Conservation (phyloP, 2,113 vertebrate genomes). For the Mus spicilegus region DNA sequence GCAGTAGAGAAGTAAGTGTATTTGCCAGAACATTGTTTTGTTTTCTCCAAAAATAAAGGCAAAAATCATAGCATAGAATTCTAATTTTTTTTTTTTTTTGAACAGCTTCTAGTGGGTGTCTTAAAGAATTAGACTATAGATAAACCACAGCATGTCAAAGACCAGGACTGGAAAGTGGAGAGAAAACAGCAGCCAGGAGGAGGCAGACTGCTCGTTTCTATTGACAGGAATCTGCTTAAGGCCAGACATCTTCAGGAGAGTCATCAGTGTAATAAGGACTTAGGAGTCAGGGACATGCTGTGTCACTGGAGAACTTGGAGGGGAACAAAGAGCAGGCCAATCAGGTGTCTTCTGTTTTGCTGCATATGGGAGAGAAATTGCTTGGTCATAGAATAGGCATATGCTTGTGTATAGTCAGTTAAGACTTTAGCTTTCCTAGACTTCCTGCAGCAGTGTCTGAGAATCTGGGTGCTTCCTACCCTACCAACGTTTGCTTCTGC, state of each 20-base stretch:
- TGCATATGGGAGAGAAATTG: background rate
- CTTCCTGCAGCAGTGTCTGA: background rate
- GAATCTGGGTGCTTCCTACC: background rate
- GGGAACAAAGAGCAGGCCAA: background rate
- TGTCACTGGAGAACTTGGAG: background rate
- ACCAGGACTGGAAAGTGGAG: too few species aligned
- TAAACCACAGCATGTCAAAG: background rate
- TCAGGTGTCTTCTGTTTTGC: background rate
- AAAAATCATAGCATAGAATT: background rate
- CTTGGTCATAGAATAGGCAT: background rate
- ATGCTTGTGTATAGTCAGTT: background rate
- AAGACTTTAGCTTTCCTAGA: background rate
- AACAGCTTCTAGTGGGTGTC: background rate
- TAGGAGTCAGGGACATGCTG: background rate
- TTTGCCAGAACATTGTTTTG: background rate
- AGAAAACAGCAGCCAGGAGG: background rate
- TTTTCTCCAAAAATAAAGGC: background rate
- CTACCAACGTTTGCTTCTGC: background rate
- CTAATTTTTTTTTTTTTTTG: background rate
- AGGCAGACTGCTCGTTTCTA: background rate
- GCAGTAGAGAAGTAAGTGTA: background rate
- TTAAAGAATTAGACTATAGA: background rate
- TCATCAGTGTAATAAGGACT: background rate
- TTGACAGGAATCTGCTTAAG: background rate
- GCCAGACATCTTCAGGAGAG: background rate